These are phyloP conservation scores for Phacellophora camtschatica DNA, from an alignment of 30 jellyfish, hydroid and myxozoan genomes.

Conservation along the genomic window DNA sequence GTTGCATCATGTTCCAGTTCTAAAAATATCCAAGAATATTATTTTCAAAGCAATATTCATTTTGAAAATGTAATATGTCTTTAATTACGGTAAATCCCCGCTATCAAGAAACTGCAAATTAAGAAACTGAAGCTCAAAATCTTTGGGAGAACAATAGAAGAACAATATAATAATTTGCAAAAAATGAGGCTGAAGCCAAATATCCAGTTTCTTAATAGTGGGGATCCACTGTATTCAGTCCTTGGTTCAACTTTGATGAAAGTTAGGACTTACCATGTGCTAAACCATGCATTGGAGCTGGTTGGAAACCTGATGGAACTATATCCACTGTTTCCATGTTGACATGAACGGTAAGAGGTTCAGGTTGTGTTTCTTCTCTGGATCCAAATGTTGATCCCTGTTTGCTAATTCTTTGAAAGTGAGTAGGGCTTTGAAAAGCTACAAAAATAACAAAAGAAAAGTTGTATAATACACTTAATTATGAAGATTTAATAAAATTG, in stretches of 20 bases:
- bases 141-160: too few species aligned
- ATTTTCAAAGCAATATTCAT: too few species aligned
- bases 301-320: not conserved
- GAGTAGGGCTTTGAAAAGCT: not conserved
- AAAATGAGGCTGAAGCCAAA: too few species aligned
- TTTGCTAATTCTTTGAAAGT: not conserved
- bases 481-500: too few species aligned
- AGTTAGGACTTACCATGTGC: not conserved
- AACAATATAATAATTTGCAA: not conserved
- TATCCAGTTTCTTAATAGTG: too few species aligned
- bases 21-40: not conserved
- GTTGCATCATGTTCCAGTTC: constrained; percentile 28
- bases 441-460: not conserved
- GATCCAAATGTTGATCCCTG: not conserved
- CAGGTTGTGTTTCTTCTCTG: not conserved
- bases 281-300: not conserved
- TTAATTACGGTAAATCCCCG: too few species aligned
- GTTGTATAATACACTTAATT: not conserved
- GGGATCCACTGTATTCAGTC: too few species aligned
- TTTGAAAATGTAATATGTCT: too few species aligned
- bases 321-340: not conserved
- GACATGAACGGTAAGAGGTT: not conserved
- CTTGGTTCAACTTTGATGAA: too few species aligned
- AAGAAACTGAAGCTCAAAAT: too few species aligned
- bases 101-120: too few species aligned